Evolutionary conservation across 2,888 invertebrate genomes (phyloP).

Genomic region (Capitulum mitella): DNA sequence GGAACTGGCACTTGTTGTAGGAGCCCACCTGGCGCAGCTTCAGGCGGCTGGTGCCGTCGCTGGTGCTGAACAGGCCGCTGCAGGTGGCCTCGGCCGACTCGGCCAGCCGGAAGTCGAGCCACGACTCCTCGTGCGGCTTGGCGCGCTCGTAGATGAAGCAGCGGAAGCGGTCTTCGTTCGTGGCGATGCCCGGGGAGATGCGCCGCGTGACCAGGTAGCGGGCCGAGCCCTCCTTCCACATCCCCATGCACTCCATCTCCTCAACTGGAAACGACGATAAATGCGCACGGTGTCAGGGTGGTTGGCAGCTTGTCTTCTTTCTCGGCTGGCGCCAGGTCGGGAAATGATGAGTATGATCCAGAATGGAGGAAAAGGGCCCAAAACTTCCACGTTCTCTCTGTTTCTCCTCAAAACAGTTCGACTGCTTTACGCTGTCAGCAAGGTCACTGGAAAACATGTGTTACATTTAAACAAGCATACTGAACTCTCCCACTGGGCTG

Average conservation of each 20-base stretch:
- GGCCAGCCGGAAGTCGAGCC: conserved; percentile 62
- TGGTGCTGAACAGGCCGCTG: conserved; percentile 82
- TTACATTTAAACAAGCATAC: too few relatives aligned
- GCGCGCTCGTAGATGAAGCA: conserved; percentile 84
- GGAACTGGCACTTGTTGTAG: conserved; percentile 68
- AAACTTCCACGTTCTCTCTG: too few relatives aligned
- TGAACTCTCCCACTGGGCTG: too few relatives aligned
- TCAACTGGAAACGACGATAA: conserved; percentile 35
- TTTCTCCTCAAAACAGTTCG: too few relatives aligned
- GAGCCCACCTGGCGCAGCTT: conserved; percentile 67
- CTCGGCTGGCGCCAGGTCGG: too few relatives aligned
- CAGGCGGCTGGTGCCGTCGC: conserved; percentile 78
- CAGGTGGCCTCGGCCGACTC: conserved; percentile 91
- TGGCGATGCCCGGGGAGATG: conserved; percentile 41
- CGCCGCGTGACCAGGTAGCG: conserved; percentile 62
- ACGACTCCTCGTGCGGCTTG: conserved; percentile 33
- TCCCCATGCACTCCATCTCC: conserved; percentile 80
- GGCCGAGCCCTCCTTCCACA: conserved; percentile 89
- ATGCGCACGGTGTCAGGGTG: too few relatives aligned
- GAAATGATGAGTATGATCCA: too few relatives aligned
- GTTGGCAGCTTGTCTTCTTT: too few relatives aligned
- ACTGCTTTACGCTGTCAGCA: too few relatives aligned
- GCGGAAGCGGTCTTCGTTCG: conserved; percentile 85
- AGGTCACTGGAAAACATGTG: too few relatives aligned
- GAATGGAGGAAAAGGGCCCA: too few relatives aligned